Evolutionary conservation across 2,113 vertebrate genomes (phyloP).

Genomic region (Synchiropus splendidus): DNA sequence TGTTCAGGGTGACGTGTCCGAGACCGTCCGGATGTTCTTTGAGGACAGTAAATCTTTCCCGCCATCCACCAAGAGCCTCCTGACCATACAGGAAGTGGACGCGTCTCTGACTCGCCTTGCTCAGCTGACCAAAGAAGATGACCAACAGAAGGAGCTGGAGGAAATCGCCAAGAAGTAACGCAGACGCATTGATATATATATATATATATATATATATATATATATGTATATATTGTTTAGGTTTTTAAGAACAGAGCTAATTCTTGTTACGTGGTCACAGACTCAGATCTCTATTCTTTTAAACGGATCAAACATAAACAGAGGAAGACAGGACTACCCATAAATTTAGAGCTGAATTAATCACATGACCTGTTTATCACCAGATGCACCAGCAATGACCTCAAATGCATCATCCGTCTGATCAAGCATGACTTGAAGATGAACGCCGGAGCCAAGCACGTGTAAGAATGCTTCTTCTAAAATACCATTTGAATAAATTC

Average conservation of each 20-base stretch:
- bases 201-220: too few species aligned
- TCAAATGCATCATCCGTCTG: conserved; percentile 90
- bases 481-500: not conserved
- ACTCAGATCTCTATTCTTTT: too few species aligned
- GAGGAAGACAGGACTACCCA: too few species aligned
- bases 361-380: conserved; percentile 1
- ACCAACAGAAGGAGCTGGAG: conserved; percentile 87
- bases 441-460: conserved; percentile 93
- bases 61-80: conserved; percentile 82
- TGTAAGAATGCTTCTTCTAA: conserved; percentile 69
- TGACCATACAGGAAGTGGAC: conserved; percentile 94
- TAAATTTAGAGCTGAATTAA: too few species aligned
- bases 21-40: conserved; percentile 91
- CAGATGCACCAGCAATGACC: conserved; percentile 91
- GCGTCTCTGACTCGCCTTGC: conserved; percentile 77
- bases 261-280: too few species aligned
- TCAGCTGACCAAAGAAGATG: conserved; percentile 91
- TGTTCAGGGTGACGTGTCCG: conserved; percentile 88
- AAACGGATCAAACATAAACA: too few species aligned
- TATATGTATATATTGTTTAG: too few species aligned
- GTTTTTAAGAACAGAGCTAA: too few species aligned
- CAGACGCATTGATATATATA: too few species aligned
- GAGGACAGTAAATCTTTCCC: conserved; percentile 84
- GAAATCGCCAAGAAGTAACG: conserved; percentile 77
- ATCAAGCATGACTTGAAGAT: conserved; percentile 98